Base-by-base conservation (phyloP, 2,113 vertebrate genomes). In the Glaucomys volans region DNA sequence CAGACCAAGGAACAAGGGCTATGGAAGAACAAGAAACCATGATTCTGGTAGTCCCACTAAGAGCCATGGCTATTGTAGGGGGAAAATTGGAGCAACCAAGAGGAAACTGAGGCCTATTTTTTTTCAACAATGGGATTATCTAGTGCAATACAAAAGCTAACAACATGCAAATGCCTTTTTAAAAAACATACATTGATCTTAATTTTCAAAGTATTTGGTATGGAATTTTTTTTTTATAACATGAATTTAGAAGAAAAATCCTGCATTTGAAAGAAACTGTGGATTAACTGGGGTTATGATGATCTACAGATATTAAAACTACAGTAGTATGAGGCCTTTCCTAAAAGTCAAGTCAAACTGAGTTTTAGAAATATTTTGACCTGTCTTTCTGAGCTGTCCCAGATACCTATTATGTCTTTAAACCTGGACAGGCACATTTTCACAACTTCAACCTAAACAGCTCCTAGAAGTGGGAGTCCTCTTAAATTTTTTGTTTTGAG, bases 201-300 rank as follows among this genome's bases (percentile, higher is more conserved):
- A 42, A 82, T 77, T 90, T 90, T 71, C 44, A 92, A 86, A 85
- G 22, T 91, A 97, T 87, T 93, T 95, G 69, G 37, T 52, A 90
- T 30, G 20, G 37, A n/a, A 79, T 74, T 93, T 87, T 76, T 87
- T 76, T 66, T 86, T 71, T 77, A 66, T 37, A 93, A 32, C 44
- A 95, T 76, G 32, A 87, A 89, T 83, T 76, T 86, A 57, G 89
- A 95, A 94, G 42, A 79, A 82, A 97, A 94, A 71, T 16, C 24
- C 9, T 50, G 35, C 32, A 71, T 72, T 82, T 82, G 64, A 54
- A 71, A 64, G 82, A 84, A 47, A 26, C 42, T 75, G 4, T 37
- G 40, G 52, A 66, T 85, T 74, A 91, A 93, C 40, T 52, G 8
- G 62, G 59, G 14, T 69, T 89, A 91, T 59, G 16, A 71, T n/a